Conservation (phyloP, 2,113 vertebrate species). For the Mus spicilegus region DNA sequence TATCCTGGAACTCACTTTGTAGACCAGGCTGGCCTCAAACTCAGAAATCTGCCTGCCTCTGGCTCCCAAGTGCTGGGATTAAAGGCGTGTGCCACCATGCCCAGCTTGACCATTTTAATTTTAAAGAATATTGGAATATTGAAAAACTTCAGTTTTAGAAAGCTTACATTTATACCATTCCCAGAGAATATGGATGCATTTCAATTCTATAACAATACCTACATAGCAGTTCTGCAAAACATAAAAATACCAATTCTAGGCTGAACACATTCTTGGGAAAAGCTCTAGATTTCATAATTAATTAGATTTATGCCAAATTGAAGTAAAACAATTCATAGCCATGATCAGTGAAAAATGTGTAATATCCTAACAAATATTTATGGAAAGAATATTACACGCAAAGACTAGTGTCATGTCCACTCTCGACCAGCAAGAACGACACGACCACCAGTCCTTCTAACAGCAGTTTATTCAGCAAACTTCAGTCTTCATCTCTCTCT, state of each 20-base stretch:
- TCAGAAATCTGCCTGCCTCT: too few species aligned
- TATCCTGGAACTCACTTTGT: too few species aligned
- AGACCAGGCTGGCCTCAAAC: too few species aligned
- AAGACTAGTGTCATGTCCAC: background rate
- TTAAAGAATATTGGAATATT: background rate
- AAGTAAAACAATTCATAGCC: background rate
- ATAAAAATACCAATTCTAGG: background rate
- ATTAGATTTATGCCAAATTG: background rate
- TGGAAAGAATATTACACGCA: background rate
- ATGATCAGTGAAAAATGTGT: background rate
- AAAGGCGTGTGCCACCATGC: too few species aligned
- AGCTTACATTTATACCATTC: background rate
- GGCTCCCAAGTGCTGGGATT: too few species aligned
- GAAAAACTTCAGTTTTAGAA: background rate
- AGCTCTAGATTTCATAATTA: conserved; percentile 1
- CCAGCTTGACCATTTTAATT: background rate
- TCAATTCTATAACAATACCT: background rate
- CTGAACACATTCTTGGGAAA: background rate
- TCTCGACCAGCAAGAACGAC: too few species aligned
- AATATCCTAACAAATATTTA: conserved; percentile 47
- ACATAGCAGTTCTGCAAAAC: background rate
- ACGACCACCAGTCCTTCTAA: too few species aligned
- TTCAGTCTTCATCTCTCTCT: too few species aligned
- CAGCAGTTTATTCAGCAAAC: too few species aligned
- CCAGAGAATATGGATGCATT: background rate